Evolutionary conservation across 2,888 invertebrate species (phyloP).

Genomic region (Pyrrhosoma nymphula): DNA sequence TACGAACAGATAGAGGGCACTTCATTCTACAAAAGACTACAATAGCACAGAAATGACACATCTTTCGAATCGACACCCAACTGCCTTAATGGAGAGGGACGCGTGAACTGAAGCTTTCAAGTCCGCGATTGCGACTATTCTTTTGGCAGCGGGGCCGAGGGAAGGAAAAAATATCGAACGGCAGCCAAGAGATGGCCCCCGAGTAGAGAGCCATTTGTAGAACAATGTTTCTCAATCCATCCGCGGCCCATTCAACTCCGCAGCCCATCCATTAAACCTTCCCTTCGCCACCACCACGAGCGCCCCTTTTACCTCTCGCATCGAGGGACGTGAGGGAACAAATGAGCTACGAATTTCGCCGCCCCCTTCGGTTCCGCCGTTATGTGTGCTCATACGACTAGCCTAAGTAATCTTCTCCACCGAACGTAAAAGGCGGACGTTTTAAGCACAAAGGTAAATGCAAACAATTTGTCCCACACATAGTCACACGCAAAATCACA

Average conservation of each 20-base stretch:
- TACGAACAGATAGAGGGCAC: no score
- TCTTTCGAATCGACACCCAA: no score
- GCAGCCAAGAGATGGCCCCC: not conserved
- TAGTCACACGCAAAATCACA: not conserved
- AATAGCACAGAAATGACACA: no score
- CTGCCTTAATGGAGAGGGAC: no score
- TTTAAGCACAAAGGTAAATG: not conserved
- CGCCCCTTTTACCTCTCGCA: not conserved
- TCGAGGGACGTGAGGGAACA: not conserved
- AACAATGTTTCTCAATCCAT: not conserved
- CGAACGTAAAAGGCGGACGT: not conserved
- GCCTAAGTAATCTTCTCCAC: not conserved
- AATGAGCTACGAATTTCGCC: not conserved
- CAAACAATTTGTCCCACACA: not conserved
- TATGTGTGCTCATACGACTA: conserved; percentile 25
- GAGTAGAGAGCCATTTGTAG: not conserved
- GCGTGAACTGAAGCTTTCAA: not conserved
- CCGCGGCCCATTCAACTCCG: not conserved
- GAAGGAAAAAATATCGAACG: not conserved
- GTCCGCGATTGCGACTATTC: not conserved
- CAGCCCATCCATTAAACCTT: not conserved
- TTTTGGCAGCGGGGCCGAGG: not conserved
- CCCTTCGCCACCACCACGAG: not conserved
- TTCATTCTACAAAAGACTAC: no score
- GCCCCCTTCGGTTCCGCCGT: not conserved